Evolutionary conservation across 2,113 vertebrate genomes (phyloP).

Genomic region (Alces alces): DNA sequence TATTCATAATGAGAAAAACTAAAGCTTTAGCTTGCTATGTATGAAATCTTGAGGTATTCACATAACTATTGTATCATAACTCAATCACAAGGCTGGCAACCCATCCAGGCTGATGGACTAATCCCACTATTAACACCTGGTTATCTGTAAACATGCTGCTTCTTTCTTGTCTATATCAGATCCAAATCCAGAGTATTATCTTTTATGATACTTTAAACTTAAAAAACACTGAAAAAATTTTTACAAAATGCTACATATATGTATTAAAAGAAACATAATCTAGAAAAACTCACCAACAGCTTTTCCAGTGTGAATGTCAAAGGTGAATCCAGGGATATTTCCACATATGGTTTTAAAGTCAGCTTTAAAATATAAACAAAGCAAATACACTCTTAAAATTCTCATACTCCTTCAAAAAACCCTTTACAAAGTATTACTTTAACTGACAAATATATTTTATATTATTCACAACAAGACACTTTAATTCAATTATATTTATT

Average conservation of each 20-base stretch:
- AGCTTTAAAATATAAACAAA: constrained; percentile 75
- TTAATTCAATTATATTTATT: background rate
- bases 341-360: constrained; percentile 86
- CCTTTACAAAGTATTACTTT: constrained; percentile 21
- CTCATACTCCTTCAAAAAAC: constrained; percentile 26
- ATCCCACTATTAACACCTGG: background rate
- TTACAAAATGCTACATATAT: background rate
- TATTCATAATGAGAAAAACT: background rate
- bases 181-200: background rate
- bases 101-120: background rate
- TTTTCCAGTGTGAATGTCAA: constrained; percentile 89
- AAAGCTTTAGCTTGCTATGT: background rate
- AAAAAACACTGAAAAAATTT: background rate
- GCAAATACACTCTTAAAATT: background rate
- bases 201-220: background rate
- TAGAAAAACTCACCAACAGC: constrained; percentile 84
- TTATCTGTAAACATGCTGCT: background rate
- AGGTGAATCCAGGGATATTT: constrained; percentile 88
- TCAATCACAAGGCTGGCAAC: background rate
- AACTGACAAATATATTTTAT: background rate
- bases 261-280: background rate
- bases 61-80: background rate
- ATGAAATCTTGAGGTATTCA: background rate
- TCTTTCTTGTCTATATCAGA: background rate
- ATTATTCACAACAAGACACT: background rate